Evolutionary conservation across 2,113 vertebrate genomes (phyloP), one percentile per base, ranked within the genome.

Genomic region (Epinephelus moara): DNA sequence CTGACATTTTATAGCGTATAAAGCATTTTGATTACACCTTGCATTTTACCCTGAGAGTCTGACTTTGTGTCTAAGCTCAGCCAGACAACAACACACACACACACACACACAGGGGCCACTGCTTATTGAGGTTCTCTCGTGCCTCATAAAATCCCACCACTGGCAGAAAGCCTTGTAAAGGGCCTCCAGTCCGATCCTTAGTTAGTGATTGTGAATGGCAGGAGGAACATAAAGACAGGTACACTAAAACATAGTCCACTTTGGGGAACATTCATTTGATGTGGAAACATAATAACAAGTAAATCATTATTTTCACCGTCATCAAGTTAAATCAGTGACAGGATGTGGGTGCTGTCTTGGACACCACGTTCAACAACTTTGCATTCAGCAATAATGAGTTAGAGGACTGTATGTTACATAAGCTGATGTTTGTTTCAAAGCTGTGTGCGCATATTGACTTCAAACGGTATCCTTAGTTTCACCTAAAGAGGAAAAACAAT

Each of bases 91-190:
- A 62, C 18, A 66, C 17, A 56, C 66, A 49, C n/a, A 52, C 7
- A 1, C 57, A 33, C 6, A 57, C 40, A 42, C 33, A 30, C 23
- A n/a, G 18, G 47, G 25, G 9, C 13, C 5, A 6, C 4, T 45
- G 47, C 37, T 74, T 59, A 59, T 57, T 25, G 62, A 67, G 49
- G 23, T 37, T 75, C 49, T 75, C 23, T 19, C 4, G 11, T 63
- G 37, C 21, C 1, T 50, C 1, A 49, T 75, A 30, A 82, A 81
- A 70, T 57, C 25, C 6, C 47, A 19, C 19, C 8, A 18, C 4
- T 40, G n/a, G 33, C 55, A 9, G 17, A 57, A 52, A 40, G 47
- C 19, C 33, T 33, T 19, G 27, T 17, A 53, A 64, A 50, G 3
- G 45, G 30, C 56, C 45, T 53, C n/a, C 0, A 53, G 13, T 23